These are phyloP conservation scores for Machimus atricapillus DNA, from an alignment of 2,888 invertebrate genomes.

Conservation along the genomic window DNA sequence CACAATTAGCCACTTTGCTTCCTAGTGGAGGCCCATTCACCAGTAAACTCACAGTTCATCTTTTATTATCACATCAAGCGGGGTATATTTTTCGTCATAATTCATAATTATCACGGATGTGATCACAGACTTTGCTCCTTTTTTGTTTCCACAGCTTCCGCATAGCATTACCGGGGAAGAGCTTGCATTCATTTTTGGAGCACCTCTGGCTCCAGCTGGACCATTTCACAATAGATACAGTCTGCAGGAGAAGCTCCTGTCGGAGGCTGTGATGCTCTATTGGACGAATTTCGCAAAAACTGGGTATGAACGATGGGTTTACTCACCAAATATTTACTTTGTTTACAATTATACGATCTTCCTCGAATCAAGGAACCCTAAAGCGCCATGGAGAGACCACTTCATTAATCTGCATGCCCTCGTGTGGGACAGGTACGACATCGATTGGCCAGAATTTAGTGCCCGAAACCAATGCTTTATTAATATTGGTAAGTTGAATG, in stretches of 20 bases:
- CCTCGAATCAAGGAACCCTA: slow-evolving; percentile 72
- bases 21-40: neutral
- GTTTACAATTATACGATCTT: neutral
- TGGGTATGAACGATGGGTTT: slow-evolving; percentile 69
- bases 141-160: slow-evolving; percentile 65
- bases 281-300: slow-evolving; percentile 91
- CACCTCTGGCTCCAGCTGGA: slow-evolving; percentile 77
- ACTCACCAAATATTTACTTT: neutral
- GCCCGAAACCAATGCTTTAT: slow-evolving; percentile 77
- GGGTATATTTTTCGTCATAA: neutral
- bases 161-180: slow-evolving; percentile 87
- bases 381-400: slow-evolving; percentile 72
- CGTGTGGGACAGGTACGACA: slow-evolving; percentile 74
- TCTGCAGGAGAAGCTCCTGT: slow-evolving; percentile 77
- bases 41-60: neutral
- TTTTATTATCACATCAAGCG: neutral
- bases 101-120: neutral
- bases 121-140: neutral
- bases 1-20: neutral
- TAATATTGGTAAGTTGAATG: slow-evolving; percentile 66
- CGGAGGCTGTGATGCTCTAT: slow-evolving; percentile 86
- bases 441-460: slow-evolving; percentile 87
- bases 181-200: slow-evolving; percentile 85
- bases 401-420: slow-evolving; percentile 70
- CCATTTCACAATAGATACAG: slow-evolving; percentile 78